These are phyloP conservation scores for Triplophysa bombifrons DNA, from an alignment of 2,797 vertebrate species.

Conservation along the genomic window DNA sequence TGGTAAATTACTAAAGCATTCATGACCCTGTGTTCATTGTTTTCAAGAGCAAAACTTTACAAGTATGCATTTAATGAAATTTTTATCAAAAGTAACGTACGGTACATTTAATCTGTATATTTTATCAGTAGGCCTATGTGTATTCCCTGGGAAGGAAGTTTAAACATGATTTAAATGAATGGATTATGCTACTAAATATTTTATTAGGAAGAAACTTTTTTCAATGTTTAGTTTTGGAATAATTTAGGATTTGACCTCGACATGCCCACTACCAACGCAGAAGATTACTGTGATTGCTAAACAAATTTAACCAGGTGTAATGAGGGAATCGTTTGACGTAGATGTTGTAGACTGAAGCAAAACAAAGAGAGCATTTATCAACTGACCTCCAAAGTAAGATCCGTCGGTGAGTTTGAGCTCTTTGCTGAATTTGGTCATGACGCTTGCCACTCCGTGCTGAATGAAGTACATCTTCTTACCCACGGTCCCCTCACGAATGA, in stretches of 20 bases:
- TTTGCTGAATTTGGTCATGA: slow-evolving; percentile 96
- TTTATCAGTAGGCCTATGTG: too few species aligned
- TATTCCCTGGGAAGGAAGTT: not conserved
- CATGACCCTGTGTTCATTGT: too few species aligned
- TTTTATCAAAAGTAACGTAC: too few species aligned
- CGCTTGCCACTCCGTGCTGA: slow-evolving; percentile 94
- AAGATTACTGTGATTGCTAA: not conserved
- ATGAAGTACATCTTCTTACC: slow-evolving; percentile 99
- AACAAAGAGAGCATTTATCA: not conserved
- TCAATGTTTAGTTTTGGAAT: not conserved
- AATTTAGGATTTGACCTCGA: not conserved
- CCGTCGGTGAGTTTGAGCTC: slow-evolving; percentile 98
- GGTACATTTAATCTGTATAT: too few species aligned
- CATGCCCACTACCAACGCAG: too few species aligned
- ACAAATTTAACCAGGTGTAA: not conserved
- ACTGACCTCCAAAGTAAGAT: slow-evolving; percentile 94
- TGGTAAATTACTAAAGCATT: too few species aligned
- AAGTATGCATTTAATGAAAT: too few species aligned
- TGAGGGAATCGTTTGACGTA: not conserved
- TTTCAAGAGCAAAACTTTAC: too few species aligned
- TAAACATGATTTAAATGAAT: not conserved
- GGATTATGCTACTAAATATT: not conserved
- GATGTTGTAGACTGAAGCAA: not conserved
- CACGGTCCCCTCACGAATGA: slow-evolving; percentile 95
- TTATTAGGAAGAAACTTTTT: not conserved